phyloP scores from a whole-genome alignment of 2,888 invertebrate genomes.

The Agelastica alni region DNA sequence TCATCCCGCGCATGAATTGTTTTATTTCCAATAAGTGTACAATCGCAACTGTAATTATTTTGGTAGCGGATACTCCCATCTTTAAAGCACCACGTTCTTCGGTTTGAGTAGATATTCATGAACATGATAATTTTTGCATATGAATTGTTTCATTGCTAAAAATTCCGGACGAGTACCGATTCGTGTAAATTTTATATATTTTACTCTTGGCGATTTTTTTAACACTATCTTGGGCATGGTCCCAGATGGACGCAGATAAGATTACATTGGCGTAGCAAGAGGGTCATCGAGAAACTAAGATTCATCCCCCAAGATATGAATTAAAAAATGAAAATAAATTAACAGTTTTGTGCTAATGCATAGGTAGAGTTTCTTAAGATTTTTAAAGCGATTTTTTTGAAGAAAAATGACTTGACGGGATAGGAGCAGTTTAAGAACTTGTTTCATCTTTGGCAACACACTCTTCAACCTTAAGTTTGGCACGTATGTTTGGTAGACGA shows the following conservation, averaged over 20 bases:
- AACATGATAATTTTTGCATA: slow-evolving; percentile 25
- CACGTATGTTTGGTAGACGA: no score
- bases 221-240: slow-evolving; percentile 47
- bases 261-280: slow-evolving; percentile 25
- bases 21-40: no score
- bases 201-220: slow-evolving; percentile 47
- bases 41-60: no score
- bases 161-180: slow-evolving; percentile 48
- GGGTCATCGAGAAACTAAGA: background rate
- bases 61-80: no score
- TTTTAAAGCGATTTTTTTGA: no score
- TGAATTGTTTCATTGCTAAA: slow-evolving; percentile 42
- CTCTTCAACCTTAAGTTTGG: no score
- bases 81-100: background rate
- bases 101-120: slow-evolving; percentile 4
- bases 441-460: no score
- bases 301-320: background rate
- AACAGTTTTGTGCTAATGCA: background rate
- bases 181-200: slow-evolving; percentile 52
- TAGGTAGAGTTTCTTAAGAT: no score
- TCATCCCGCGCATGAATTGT: no score
- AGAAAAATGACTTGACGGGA: no score
- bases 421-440: no score
- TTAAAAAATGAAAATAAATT: background rate
- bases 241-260: slow-evolving; percentile 50